phyloP scores from a whole-genome alignment of 2,888 invertebrate genomes.

The Taenaris catops region DNA sequence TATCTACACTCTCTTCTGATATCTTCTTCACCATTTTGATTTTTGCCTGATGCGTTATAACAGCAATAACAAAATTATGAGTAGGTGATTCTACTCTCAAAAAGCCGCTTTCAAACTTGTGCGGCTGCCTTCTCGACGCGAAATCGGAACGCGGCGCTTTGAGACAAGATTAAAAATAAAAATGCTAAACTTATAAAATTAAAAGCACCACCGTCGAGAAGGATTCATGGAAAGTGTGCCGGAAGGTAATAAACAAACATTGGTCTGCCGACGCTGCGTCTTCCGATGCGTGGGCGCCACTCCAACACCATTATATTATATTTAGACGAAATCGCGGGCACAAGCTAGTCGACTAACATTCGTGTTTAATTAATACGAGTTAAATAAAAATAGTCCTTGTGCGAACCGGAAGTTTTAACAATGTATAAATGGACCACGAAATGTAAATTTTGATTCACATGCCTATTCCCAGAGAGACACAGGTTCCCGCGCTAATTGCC shows the following conservation, averaged over 20 bases:
- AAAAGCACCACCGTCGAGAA: slow-evolving; percentile 74
- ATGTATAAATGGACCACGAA: too few species aligned
- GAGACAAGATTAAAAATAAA: slow-evolving; percentile 50
- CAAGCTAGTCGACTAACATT: too few species aligned
- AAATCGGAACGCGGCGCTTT: slow-evolving; percentile 69
- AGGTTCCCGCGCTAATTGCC: too few species aligned
- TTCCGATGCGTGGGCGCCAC: too few species aligned
- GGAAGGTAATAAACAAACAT: slow-evolving; percentile 73
- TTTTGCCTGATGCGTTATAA: slow-evolving; percentile 61
- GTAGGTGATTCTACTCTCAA: slow-evolving; percentile 72
- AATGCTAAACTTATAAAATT: slow-evolving; percentile 51
- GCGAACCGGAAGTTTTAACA: too few species aligned
- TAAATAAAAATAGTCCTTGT: too few species aligned
- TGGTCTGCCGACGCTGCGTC: slow-evolving; percentile 42
- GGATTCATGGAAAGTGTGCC: slow-evolving; percentile 68
- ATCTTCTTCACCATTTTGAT: slow-evolving; percentile 78
- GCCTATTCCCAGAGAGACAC: too few species aligned
- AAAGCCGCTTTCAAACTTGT: slow-evolving; percentile 79
- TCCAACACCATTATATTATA: too few species aligned
- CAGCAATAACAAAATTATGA: slow-evolving; percentile 62
- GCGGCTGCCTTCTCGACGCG: slow-evolving; percentile 75
- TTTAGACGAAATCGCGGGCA: too few species aligned
- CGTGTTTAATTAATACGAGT: too few species aligned
- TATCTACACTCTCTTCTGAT: slow-evolving; percentile 78
- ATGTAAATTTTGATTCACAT: too few species aligned